phyloP scores from a whole-genome alignment of 1,140 invertebrate genomes.

The Diabrotica undecimpunctata region DNA sequence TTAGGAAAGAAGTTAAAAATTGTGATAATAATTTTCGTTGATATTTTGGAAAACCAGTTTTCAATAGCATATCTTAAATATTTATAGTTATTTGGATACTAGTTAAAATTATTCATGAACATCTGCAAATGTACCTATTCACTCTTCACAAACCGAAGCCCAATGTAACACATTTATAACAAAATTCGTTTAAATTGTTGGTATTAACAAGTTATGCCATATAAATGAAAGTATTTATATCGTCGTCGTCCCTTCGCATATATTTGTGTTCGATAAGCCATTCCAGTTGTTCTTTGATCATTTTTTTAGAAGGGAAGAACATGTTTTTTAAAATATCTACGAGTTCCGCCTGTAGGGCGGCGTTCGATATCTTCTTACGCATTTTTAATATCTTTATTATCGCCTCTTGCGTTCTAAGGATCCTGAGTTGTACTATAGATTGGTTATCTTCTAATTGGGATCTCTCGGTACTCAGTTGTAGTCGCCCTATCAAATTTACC shows the following conservation, averaged over 20 bases:
- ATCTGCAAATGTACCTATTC: no score
- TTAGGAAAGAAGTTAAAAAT: no score
- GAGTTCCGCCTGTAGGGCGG: conserved; percentile 92
- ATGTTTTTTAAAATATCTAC: conserved; percentile 98
- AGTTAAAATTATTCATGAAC: no score
- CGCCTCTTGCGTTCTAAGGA: conserved; percentile 89
- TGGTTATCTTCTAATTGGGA: conserved; percentile 97
- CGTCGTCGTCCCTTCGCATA: conserved; percentile 92
- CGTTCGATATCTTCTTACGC: conserved; percentile 91
- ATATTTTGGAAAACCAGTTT: no score
- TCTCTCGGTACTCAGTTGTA: conserved; percentile 92
- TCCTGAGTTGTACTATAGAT: conserved; percentile 92
- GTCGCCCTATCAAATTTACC: conserved; percentile 87
- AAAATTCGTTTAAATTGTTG: conserved; percentile 8
- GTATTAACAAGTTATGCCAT: conserved; percentile 72
- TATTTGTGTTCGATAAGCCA: conserved; percentile 99
- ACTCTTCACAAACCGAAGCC: no score
- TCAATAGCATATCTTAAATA: no score
- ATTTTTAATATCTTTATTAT: conserved; percentile 99
- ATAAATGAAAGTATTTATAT: conserved; percentile 98
- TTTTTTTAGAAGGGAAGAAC: conserved; percentile 98
- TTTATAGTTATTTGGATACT: no score
- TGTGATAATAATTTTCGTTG: no score
- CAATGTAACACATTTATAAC: no score
- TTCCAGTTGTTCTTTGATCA: conserved; percentile 99